These are phyloP conservation scores for Chironomus tepperi DNA, from an alignment of 1,140 invertebrate species.

Conservation along the genomic window DNA sequence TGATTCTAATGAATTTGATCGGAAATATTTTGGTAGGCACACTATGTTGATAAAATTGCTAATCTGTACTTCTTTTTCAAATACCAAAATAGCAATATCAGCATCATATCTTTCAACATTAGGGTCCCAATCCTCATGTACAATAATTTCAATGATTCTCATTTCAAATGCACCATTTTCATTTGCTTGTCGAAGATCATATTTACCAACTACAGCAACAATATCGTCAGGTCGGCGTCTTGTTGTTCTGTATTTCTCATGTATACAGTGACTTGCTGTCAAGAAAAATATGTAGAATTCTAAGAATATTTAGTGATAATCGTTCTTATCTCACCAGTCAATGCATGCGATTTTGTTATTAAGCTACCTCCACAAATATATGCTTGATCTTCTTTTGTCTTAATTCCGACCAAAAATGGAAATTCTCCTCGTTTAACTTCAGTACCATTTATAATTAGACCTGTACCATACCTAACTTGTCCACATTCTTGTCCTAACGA, in stretches of 20 bases:
- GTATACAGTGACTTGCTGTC: neutral
- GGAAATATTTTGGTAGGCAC: neutral
- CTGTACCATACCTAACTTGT: neutral
- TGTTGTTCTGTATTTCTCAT: neutral
- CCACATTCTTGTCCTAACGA: neutral
- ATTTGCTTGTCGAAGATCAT: neutral
- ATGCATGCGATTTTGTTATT: neutral
- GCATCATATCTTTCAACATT: neutral
- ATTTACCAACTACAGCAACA: neutral
- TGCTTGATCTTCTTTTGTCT: neutral
- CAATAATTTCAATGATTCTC: neutral
- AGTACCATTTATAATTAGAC: neutral
- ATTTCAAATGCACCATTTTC: neutral
- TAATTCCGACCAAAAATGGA: neutral
- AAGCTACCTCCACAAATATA: neutral
- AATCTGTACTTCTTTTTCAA: neutral
- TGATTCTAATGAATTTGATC: neutral
- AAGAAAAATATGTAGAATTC: too few relatives aligned
- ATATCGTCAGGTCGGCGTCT: neutral
- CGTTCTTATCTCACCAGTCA: neutral
- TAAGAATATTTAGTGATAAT: too few relatives aligned
- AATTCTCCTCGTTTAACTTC: neutral
- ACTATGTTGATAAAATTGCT: neutral
- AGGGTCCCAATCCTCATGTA: neutral
- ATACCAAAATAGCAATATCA: neutral